Evolutionary conservation across 2,797 vertebrate genomes (phyloP).

Genomic region (Gorsachius magnificus): DNA sequence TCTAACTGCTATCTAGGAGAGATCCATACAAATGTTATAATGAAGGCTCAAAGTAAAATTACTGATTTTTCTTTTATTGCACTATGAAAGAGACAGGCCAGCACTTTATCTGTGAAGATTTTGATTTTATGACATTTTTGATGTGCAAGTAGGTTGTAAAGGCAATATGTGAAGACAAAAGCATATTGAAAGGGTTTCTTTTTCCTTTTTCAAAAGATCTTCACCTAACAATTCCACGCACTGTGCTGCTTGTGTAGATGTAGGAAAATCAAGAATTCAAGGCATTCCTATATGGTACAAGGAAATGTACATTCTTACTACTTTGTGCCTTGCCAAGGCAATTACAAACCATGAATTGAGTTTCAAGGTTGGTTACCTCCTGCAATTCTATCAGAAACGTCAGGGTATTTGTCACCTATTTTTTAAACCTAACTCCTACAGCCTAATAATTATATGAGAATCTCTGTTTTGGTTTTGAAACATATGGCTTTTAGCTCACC

Average conservation of each 20-base stretch:
- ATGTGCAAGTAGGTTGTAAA: background rate
- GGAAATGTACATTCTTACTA: slow-evolving; percentile 1
- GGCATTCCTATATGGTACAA: background rate
- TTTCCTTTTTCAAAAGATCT: background rate
- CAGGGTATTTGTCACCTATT: background rate
- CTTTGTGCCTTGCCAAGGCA: slow-evolving; percentile 33
- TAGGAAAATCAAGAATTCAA: slow-evolving; percentile 19
- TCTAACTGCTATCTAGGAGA: background rate
- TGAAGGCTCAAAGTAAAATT: background rate
- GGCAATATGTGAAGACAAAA: background rate
- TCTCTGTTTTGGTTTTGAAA: slow-evolving; percentile 19
- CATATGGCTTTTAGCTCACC: background rate
- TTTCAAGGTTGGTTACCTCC: slow-evolving; percentile 43
- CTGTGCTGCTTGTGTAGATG: background rate
- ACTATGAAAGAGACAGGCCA: background rate
- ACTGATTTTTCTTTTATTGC: background rate
- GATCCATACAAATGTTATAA: background rate
- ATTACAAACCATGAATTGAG: slow-evolving; percentile 43
- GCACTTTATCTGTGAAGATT: background rate
- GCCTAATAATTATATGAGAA: slow-evolving; percentile 5
- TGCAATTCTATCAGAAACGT: background rate
- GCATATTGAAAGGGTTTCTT: background rate
- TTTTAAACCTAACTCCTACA: background rate
- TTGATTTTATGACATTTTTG: slow-evolving; percentile 20
- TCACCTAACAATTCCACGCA: slow-evolving; percentile 12